These are phyloP conservation scores for Notospermus geniculatus DNA, from an alignment of 1,140 invertebrate species.

Conservation along the genomic window DNA sequence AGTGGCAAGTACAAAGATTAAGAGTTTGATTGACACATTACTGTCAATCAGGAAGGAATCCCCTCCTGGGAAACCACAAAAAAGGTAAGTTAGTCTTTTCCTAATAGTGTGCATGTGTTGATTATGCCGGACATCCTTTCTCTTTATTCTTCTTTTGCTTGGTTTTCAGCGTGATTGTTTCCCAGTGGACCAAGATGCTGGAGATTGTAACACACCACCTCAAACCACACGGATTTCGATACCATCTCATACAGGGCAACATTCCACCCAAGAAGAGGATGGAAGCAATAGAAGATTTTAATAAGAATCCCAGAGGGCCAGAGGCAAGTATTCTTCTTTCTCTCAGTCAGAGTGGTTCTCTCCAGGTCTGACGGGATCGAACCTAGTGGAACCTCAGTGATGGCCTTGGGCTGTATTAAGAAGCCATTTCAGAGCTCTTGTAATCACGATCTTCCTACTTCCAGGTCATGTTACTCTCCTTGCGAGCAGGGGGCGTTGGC, in stretches of 20 bases:
- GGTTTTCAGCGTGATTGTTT: constrained; percentile 69
- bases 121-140: background rate
- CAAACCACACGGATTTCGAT: constrained; percentile 56
- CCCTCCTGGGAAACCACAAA: background rate
- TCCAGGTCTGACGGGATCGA: too few species aligned
- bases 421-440: too few species aligned
- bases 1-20: constrained; percentile 13
- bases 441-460: too few species aligned
- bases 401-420: too few species aligned
- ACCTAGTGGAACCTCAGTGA: too few species aligned
- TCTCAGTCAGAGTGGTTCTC: too few species aligned
- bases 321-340: constrained; percentile 46
- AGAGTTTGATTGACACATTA: background rate
- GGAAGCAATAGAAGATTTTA: constrained; percentile 67
- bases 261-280: constrained; percentile 46
- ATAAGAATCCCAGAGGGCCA: constrained; percentile 60
- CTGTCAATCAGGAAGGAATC: background rate
- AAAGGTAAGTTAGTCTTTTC: background rate
- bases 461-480: constrained; percentile 72
- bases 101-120: background rate
- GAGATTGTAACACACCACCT: constrained; percentile 68
- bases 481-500: constrained; percentile 87
- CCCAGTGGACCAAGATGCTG: constrained; percentile 80
- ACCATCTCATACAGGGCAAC: constrained; percentile 67
- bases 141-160: background rate